Evolutionary conservation across 2,888 invertebrate genomes (phyloP).

Genomic region (Vesta saturnalis): DNA sequence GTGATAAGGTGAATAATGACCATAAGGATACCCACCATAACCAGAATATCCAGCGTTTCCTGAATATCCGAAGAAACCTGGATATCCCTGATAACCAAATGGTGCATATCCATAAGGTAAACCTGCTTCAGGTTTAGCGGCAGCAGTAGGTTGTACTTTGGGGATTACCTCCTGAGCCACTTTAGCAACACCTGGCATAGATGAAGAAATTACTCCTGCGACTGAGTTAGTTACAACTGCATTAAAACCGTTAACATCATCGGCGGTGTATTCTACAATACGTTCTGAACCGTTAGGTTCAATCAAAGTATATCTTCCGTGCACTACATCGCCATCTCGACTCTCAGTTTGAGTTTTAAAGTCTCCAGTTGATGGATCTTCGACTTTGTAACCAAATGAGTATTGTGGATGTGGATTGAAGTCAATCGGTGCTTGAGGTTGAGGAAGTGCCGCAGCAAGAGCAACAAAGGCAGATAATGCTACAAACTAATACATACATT

Average conservation of each 20-base stretch:
- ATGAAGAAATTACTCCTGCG: conserved; percentile 51
- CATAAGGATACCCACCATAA: background rate
- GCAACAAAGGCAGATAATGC: too few relatives aligned
- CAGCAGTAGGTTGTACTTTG: background rate
- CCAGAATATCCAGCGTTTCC: background rate
- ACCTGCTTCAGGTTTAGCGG: background rate
- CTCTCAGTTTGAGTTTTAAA: conserved; percentile 65
- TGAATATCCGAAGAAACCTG: background rate
- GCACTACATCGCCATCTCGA: conserved; percentile 65
- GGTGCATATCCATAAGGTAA: too few relatives aligned
- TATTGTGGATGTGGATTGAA: conserved; percentile 62
- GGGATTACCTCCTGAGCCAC: conserved; percentile 54
- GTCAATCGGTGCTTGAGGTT: too few relatives aligned
- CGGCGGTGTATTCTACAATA: conserved; percentile 65
- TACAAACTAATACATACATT: too few relatives aligned
- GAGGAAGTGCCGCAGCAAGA: too few relatives aligned
- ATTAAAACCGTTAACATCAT: conserved; percentile 66
- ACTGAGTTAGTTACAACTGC: conserved; percentile 65
- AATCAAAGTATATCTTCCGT: conserved; percentile 64
- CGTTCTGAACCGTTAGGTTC: conserved; percentile 66
- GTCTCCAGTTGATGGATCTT: conserved; percentile 65
- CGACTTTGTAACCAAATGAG: conserved; percentile 63
- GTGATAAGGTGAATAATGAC: background rate
- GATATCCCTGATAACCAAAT: background rate
- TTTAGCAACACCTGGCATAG: conserved; percentile 45